phyloP scores from a whole-genome alignment of 2,888 invertebrate genomes.

The Allygus modestus region DNA sequence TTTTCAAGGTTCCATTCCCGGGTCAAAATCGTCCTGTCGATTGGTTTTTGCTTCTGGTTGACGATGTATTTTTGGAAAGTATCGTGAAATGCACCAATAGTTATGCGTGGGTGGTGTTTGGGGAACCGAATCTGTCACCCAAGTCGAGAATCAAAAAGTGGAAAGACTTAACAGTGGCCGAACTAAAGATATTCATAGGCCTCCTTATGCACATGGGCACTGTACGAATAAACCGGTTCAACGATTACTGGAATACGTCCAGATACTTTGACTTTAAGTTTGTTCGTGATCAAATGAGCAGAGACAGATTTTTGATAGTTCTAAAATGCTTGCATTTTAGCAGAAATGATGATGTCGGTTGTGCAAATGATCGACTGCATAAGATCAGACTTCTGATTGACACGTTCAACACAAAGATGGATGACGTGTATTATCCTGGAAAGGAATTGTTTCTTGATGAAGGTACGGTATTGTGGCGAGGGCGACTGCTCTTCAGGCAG shows the following conservation, averaged over 20 bases:
- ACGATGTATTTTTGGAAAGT: conserved; percentile 1
- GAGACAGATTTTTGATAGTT: conserved; percentile 8
- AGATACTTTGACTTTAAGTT: not conserved
- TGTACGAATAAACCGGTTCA: not conserved
- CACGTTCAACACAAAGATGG: conserved; percentile 36
- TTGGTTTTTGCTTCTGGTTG: not conserved
- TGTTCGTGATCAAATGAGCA: not conserved
- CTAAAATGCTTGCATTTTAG: conserved; percentile 10
- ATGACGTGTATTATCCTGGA: not conserved
- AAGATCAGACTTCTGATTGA: conserved; percentile 11
- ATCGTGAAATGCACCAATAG: not conserved
- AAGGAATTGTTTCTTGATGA: conserved; percentile 30
- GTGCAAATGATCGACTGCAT: not conserved
- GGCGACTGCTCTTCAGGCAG: conserved; percentile 3
- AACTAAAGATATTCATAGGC: conserved; percentile 21
- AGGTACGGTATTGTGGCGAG: not conserved
- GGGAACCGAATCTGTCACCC: not conserved
- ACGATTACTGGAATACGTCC: conserved; percentile 43
- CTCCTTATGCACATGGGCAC: conserved; percentile 45
- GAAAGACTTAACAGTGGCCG: not conserved
- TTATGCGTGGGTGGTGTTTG: not conserved
- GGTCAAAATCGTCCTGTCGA: not conserved
- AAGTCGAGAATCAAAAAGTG: conserved; percentile 23
- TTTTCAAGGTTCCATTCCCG: not conserved
- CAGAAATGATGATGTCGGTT: not conserved